Evolutionary conservation across 2,113 vertebrate genomes (phyloP).

Genomic region (Laticauda colubrina): DNA sequence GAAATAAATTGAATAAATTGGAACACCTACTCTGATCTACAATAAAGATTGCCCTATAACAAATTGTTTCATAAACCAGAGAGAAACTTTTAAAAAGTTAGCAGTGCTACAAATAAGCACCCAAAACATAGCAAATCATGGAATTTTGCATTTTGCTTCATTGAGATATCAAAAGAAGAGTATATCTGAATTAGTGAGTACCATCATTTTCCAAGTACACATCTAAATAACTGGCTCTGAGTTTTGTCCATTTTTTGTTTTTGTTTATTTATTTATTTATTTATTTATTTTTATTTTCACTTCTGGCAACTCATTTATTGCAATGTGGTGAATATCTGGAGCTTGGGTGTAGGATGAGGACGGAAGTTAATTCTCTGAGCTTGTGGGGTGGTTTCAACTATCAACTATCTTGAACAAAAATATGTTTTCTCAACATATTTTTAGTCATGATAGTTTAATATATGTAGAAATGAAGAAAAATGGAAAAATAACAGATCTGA

Average conservation of each 20-base stretch:
- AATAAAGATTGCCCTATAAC: not conserved
- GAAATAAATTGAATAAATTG: not conserved
- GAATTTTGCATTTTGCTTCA: not conserved
- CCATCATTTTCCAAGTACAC: not conserved
- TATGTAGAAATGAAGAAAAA: not conserved
- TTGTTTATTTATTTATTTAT: not conserved
- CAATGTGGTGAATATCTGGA: not conserved
- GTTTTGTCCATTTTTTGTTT: not conserved
- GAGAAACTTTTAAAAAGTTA: not conserved
- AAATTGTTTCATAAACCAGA: not conserved
- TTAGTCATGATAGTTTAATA: constrained; percentile 23
- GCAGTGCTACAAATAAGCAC: not conserved
- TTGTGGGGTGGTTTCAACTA: not conserved
- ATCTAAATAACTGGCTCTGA: not conserved
- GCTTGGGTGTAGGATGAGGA: not conserved
- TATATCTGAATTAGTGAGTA: not conserved
- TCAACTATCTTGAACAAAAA: not conserved
- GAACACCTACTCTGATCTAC: not conserved
- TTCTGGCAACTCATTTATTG: constrained; percentile 6
- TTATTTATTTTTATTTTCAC: not conserved
- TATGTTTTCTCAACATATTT: not conserved
- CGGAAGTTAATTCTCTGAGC: not conserved
- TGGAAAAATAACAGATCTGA: not conserved
- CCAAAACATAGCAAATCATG: not conserved
- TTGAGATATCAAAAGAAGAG: not conserved